Evolutionary conservation across 2,113 vertebrate genomes (phyloP), one percentile per base, ranked within the genome.

Genomic region (Pterophyllum scalare): DNA sequence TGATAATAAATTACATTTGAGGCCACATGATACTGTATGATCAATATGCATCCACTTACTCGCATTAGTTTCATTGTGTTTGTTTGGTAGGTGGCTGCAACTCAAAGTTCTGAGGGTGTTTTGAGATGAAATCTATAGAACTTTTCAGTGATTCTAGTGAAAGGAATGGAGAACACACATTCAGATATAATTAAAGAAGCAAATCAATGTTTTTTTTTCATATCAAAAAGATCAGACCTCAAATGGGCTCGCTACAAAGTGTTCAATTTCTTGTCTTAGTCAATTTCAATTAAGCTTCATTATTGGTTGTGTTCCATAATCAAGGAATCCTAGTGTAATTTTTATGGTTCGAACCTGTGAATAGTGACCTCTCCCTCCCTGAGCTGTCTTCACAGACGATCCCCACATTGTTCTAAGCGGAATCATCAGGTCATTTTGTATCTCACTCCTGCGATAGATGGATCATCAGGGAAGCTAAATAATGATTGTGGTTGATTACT

Each of bases 401-500:
- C 61, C 49, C 58, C 3, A 1, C 52, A 65, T 90, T 86, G 83
- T 88, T 90, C 82, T 82, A 57, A 0, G 19, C 54, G 67, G 87
- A 67, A 89, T 88, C 82, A 90, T 87, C 83, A 72, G 89, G 90
- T 88, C 81, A 87, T 88, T 83, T 72, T 28, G 31, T 46, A 49
- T 83, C 86, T 87, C 84, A 81, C 92, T 79, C 77, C 89, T 87
- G 89, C 59, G 92, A 94, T 94, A 94, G 94, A 93, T 89, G 87
- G 83, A 88, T 84, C 88, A 92, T 92, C 75, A 91, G 83, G 82
- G 89, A 82, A 81, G 78, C 84, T 84, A 89, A 93, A 91, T 91
- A 92, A 89, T 82, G 89, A 92, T 93, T 83, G 88, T 87, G 81
- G 84, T 88, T 92, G 89, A 93, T 93, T 92, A 88, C 88, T 81